A percentile compares a stretch with the other conserved stretches of the same genome.
Evolutionary conservation across 1,140 invertebrate genomes (phyloP).

Genomic region (Procambarus virginalis): DNA sequence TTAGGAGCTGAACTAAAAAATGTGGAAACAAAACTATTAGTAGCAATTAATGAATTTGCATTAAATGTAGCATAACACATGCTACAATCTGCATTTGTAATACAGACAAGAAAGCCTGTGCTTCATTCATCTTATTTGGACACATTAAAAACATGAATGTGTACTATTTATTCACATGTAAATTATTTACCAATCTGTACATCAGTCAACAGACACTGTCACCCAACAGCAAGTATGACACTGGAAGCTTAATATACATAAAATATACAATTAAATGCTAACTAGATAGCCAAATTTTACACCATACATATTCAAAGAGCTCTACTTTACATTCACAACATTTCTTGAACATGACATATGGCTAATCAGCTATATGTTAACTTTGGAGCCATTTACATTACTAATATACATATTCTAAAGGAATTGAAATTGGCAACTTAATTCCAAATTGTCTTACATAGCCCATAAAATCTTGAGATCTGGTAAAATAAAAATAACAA

Average conservation of each 20-base stretch:
- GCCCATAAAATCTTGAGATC: neutral
- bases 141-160: neutral
- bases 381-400: neutral
- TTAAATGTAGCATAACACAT: no score
- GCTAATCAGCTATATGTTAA: neutral
- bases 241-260: neutral
- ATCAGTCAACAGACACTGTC: neutral
- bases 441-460: neutral
- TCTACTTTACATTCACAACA: neutral
- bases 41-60: no score
- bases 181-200: constrained; percentile 7
- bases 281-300: neutral
- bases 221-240: neutral
- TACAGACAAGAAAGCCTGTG: no score
- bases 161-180: constrained; percentile 8
- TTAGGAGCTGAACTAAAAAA: no score
- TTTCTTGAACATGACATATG: neutral
- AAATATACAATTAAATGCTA: neutral
- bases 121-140: no score
- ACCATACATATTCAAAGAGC: neutral
- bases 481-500: neutral
- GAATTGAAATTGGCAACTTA: no score
- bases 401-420: neutral
- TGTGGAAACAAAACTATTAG: no score
- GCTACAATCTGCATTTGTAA: no score